Evolutionary conservation across 2,797 vertebrate genomes (phyloP).

Genomic region (Chaunax sp.): DNA sequence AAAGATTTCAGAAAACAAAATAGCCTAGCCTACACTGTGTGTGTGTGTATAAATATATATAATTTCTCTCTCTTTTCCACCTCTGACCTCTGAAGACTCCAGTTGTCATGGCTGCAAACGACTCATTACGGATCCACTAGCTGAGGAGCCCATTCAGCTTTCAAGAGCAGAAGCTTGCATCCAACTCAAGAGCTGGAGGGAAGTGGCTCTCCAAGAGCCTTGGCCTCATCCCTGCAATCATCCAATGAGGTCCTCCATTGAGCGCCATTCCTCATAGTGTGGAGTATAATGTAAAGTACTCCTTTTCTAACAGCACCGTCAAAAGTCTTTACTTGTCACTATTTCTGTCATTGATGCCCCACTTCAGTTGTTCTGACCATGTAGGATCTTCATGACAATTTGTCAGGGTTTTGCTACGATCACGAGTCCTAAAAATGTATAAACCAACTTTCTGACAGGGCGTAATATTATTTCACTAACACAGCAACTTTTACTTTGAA

Average conservation of each 20-base stretch:
- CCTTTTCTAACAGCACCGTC: slow-evolving; percentile 56
- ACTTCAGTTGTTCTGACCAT: slow-evolving; percentile 25
- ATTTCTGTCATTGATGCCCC: slow-evolving; percentile 59
- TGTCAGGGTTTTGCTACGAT: neutral
- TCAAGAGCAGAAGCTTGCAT: slow-evolving; percentile 73
- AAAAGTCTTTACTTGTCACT: slow-evolving; percentile 65
- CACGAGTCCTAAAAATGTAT: neutral
- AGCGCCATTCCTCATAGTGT: slow-evolving; percentile 47
- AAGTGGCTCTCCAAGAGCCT: slow-evolving; percentile 71
- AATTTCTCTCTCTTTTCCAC: slow-evolving; percentile 38
- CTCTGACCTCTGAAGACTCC: slow-evolving; percentile 57
- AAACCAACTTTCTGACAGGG: neutral
- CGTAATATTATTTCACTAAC: no score
- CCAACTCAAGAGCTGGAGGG: slow-evolving; percentile 68
- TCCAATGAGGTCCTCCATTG: slow-evolving; percentile 74
- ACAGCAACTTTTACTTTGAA: no score
- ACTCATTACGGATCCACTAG: slow-evolving; percentile 63
- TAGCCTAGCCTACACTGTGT: no score
- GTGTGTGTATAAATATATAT: neutral
- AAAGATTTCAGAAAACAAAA: slow-evolving; percentile 37
- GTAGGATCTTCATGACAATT: neutral
- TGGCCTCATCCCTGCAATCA: slow-evolving; percentile 76
- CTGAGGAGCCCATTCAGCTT: slow-evolving; percentile 71
- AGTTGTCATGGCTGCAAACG: slow-evolving; percentile 75
- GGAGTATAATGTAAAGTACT: slow-evolving; percentile 65